Evolutionary conservation across 2,797 vertebrate species (phyloP).

Genomic region (Danio albolineatus): DNA sequence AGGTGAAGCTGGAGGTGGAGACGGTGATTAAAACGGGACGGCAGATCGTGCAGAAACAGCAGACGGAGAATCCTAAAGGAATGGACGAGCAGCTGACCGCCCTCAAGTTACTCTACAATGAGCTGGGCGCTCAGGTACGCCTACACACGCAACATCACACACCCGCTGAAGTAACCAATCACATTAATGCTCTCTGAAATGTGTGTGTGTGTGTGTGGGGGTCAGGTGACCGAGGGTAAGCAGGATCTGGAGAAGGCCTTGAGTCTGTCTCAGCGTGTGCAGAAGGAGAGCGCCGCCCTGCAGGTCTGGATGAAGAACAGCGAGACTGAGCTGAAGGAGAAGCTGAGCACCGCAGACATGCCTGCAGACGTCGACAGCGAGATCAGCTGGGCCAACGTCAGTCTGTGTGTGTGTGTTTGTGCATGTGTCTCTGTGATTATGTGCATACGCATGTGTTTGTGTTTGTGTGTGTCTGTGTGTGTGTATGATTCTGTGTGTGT

Average conservation of each 20-base stretch:
- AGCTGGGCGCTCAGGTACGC: slow-evolving; percentile 93
- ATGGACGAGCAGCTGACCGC: slow-evolving; percentile 97
- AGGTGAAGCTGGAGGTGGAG: slow-evolving; percentile 97
- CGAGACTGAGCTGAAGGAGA: slow-evolving; percentile 86
- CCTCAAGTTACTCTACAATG: slow-evolving; percentile 95
- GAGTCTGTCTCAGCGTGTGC: slow-evolving; percentile 87
- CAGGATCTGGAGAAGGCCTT: slow-evolving; percentile 93
- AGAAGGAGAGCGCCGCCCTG: slow-evolving; percentile 83
- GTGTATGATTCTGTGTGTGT: too few relatives aligned
- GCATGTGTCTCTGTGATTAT: too few relatives aligned
- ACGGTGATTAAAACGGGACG: slow-evolving; percentile 98
- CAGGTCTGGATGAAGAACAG: slow-evolving; percentile 87
- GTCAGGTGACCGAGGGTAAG: slow-evolving; percentile 93
- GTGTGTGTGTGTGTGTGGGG: slow-evolving; percentile 21
- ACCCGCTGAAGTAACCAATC: not conserved
- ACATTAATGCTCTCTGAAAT: too few relatives aligned
- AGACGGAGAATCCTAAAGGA: slow-evolving; percentile 94
- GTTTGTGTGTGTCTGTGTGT: too few relatives aligned
- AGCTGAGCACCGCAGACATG: slow-evolving; percentile 85
- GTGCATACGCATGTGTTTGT: too few relatives aligned
- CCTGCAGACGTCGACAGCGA: slow-evolving; percentile 89
- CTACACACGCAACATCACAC: slow-evolving; percentile 8
- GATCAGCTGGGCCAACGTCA: slow-evolving; percentile 94
- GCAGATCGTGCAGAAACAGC: slow-evolving; percentile 98
- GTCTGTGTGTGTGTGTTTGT: slow-evolving; percentile 52